phyloP scores from a whole-genome alignment of 2,113 vertebrate genomes.

The Thunnus thynnus region DNA sequence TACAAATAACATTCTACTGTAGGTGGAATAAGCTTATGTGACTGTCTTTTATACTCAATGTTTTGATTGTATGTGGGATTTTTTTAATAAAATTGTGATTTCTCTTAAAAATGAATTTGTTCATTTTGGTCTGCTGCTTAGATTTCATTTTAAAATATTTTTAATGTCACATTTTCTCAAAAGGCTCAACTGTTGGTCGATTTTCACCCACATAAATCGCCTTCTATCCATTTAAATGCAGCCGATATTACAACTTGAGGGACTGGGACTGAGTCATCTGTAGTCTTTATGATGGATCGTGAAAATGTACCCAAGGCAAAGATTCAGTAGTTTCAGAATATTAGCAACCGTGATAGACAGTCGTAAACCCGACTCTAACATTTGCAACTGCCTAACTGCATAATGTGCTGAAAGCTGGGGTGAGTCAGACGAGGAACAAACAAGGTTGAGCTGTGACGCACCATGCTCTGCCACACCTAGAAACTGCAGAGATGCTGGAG shows the following conservation, averaged over 20 bases:
- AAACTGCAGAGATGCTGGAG: slow-evolving; percentile 68
- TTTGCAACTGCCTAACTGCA: slow-evolving; percentile 52
- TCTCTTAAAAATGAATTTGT: slow-evolving; percentile 23
- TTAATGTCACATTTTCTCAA: too few species aligned
- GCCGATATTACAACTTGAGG: too few species aligned
- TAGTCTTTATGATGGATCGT: slow-evolving; percentile 19
- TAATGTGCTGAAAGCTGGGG: slow-evolving; percentile 57
- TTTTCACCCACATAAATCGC: too few species aligned
- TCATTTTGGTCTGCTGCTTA: neutral
- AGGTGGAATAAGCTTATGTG: slow-evolving; percentile 73
- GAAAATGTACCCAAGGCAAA: slow-evolving; percentile 37
- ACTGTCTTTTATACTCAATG: slow-evolving; percentile 78
- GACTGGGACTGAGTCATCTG: slow-evolving; percentile 43
- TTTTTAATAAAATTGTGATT: slow-evolving; percentile 72
- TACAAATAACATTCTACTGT: slow-evolving; percentile 61
- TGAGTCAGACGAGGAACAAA: slow-evolving; percentile 77
- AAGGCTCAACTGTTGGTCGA: too few species aligned
- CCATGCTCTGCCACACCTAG: slow-evolving; percentile 57
- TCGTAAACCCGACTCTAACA: slow-evolving; percentile 33
- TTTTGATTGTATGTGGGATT: slow-evolving; percentile 73
- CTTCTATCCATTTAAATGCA: too few species aligned
- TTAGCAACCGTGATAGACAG: neutral
- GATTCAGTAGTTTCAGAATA: slow-evolving; percentile 4
- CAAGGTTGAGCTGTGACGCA: slow-evolving; percentile 75
- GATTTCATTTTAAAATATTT: neutral